Base-by-base conservation (phyloP, 1,140 invertebrate species). In the Zaprionus inermis region DNA sequence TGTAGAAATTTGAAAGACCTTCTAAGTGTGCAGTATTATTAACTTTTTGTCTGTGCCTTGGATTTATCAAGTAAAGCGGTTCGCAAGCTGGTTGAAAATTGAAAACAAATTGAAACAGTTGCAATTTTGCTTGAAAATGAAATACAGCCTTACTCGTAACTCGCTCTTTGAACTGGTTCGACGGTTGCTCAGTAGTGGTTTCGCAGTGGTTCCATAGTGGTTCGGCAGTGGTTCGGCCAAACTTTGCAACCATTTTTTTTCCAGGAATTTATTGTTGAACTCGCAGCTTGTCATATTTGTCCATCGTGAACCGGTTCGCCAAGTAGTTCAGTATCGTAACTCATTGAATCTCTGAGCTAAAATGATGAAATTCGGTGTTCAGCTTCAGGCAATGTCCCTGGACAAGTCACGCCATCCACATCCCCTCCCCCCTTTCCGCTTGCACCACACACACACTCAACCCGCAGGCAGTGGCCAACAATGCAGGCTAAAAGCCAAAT, bases 401-500 rank as follows among this genome's bases (percentile, higher is more conserved):
- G 38, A 44, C 38, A 16, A 44, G n/a, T 44, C n/a, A 3, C 5
- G 16, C 11, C 5, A 38, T 7, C 5, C 36, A 5, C 5, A 11
- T 5, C 36, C 36, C 36, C 7, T 1, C 14, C 1, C 14, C 14
- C n/a, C 36, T n/a, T 14, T 34, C 36, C 5, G 0, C 36, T 1
- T n/a, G n/a, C 3, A 2, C 11, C 34, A 16, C 38, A 36, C 34
- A 36, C 30, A 28, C n/a, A n/a, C n/a, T n/a, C n/a, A n/a, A n/a
- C 24, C 24, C 24, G 32, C 32, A 32, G 32, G 32, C 32, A n/a
- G 36, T n/a, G 11, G 36, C 0, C 41, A 46, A 18, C 16, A 1
- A 18, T 16, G n/a, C n/a, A 7, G 12, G 51, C 51, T 56, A n/a
- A 46, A 20, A 64, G 11, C 18, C 22, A 18, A 44, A 65, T 32